Evolutionary conservation across 2,888 invertebrate genomes (phyloP), one percentile per base, ranked within the genome.

Genomic region (Oxyteleia sp.): DNA sequence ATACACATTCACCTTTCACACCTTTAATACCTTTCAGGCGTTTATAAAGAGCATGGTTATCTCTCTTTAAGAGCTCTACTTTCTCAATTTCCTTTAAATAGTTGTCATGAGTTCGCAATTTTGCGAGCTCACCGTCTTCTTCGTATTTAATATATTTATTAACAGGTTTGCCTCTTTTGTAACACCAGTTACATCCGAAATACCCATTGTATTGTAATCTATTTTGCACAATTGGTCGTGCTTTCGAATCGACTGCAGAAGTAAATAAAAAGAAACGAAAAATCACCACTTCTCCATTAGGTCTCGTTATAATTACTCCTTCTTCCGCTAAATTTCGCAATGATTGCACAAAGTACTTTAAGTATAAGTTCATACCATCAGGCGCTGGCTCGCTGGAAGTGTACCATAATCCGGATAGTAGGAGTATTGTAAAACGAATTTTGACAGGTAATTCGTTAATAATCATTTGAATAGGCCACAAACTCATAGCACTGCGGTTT

Each of bases 201-300:
- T 51, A 51, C 13, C 29, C 51, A 15, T 51, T 51, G 29, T 51
- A 51, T 10, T 51, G 51, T 0, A 29, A 1, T 29, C 29, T 2
- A 10, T 51, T 32, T 55, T 55, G 35, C 4, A 35, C 11, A 29
- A 57, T 47, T 3, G 69, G 69, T 23, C 69, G 32, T 10, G 69
- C 69, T 57, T 69, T 57, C 1, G 69, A 69, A 38, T 69, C 69
- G 15, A 69, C 69, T 3, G 57, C 57, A 11, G 32, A 57, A 15
- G 57, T 59, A n/a, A 71, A 71, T 8, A 57, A 18, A 13, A 69
- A 68, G 10, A 68, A 68, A 29, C 13, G 18, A 43, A 68, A 68
- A 16, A 13, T 55, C 3, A 68, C 18, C 10, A 23, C 45, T 55
- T 68, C 43, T 55, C 55, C 55, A 45, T n/a, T 20, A 18, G 29